Percentiles rank a stretch among this genome's conserved stretches.
Evolutionary conservation across 2,797 vertebrate genomes (phyloP).

Genomic region (Lepilemur septentrionalis): DNA sequence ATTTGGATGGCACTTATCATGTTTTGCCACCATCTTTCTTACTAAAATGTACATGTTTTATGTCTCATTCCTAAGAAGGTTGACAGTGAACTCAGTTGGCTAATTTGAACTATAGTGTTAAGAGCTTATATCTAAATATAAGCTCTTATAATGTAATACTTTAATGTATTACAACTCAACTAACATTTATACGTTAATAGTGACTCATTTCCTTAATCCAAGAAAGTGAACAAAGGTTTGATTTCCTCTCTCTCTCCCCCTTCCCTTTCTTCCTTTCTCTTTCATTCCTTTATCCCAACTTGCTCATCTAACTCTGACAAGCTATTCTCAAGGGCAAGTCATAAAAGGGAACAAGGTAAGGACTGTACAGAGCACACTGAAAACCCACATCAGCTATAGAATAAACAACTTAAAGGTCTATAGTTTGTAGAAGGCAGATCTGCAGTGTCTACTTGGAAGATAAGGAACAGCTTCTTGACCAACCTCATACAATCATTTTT

Average conservation of each 20-base stretch:
- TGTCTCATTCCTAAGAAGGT: background rate
- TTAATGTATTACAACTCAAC: background rate
- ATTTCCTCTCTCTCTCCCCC: background rate
- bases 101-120: background rate
- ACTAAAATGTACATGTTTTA: background rate
- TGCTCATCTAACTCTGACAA: background rate
- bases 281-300: background rate
- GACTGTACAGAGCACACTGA: background rate
- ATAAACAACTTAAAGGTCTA: background rate
- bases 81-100: background rate
- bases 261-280: background rate
- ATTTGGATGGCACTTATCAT: background rate
- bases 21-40: background rate
- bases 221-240: background rate
- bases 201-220: background rate
- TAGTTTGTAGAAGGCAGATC: background rate
- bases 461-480: background rate
- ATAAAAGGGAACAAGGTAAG: background rate
- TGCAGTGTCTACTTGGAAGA: background rate
- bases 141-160: too few relatives aligned
- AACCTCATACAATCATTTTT: background rate
- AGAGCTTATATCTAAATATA: background rate
- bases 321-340: background rate
- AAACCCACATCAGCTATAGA: background rate
- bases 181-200: background rate